Percentiles rank a stretch among this genome's conserved stretches.
These are phyloP conservation scores for Lamprotornis superbus DNA, from an alignment of 2,113 vertebrate species.

Conservation along the genomic window DNA sequence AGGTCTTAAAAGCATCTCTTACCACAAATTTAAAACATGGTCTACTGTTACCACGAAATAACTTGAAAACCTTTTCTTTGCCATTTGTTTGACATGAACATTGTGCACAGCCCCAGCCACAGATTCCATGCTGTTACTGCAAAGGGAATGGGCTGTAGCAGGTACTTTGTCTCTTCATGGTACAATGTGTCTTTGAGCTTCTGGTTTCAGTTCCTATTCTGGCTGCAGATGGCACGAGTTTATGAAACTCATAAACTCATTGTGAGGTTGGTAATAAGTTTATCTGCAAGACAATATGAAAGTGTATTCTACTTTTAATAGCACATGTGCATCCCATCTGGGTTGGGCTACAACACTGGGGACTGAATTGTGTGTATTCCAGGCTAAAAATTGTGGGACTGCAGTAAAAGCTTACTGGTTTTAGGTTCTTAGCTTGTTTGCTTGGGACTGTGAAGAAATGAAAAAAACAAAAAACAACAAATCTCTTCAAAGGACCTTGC, in stretches of 20 bases:
- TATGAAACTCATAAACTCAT: not conserved
- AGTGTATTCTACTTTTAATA: not conserved
- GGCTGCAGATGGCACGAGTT: not conserved
- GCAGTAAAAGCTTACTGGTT: not conserved
- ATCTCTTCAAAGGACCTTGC: not conserved
- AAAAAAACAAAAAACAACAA: not conserved
- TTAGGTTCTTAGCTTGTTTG: not conserved
- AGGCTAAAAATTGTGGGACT: not conserved
- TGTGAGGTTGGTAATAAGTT: not conserved
- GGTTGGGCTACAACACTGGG: accelerated
- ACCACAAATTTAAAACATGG: not conserved
- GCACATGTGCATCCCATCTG: not conserved
- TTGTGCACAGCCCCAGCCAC: not conserved
- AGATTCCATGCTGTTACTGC: not conserved
- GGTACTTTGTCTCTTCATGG: not conserved
- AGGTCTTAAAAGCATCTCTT: not conserved
- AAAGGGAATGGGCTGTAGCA: not conserved
- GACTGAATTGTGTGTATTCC: not conserved
- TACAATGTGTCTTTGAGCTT: not conserved
- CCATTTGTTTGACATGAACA: not conserved
- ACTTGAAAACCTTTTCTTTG: not conserved
- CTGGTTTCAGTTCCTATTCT: not conserved
- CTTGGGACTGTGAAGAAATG: not conserved
- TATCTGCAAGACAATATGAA: not conserved
- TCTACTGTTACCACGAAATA: not conserved